Conservation (phyloP, 2,113 vertebrate genomes). For the Peromyscus californicus region DNA sequence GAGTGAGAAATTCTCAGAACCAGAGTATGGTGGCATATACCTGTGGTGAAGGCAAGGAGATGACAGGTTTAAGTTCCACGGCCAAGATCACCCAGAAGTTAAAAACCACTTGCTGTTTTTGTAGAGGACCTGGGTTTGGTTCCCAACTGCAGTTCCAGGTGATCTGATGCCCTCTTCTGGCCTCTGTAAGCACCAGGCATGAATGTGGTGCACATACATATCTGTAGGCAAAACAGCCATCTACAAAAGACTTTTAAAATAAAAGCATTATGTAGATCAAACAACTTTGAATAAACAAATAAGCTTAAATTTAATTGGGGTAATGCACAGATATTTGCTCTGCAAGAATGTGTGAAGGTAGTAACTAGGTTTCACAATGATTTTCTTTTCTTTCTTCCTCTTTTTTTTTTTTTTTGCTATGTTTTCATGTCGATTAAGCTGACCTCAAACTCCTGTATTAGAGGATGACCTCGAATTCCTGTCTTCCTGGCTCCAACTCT, state of each 20-base stretch:
- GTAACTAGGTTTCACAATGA: background rate
- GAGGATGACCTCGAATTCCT: background rate
- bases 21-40: background rate
- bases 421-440: background rate
- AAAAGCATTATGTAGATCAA: background rate
- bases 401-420: too few species aligned
- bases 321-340: conserved; percentile 16
- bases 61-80: background rate
- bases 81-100: background rate
- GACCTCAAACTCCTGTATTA: background rate
- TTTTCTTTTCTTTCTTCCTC: too few species aligned
- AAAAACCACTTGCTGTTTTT: background rate
- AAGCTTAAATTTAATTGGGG: background rate
- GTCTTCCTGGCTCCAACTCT: background rate
- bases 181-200: background rate
- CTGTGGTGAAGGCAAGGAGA: background rate
- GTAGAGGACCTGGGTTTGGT: background rate
- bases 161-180: background rate
- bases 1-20: conserved; percentile 5
- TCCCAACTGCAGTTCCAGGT: background rate
- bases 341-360: background rate
- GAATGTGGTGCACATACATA: background rate
- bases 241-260: background rate
- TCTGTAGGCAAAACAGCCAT: background rate
- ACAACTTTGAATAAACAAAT: background rate